phyloP scores from a whole-genome alignment of 2,797 vertebrate species.

The Paedocypris micromegethes region DNA sequence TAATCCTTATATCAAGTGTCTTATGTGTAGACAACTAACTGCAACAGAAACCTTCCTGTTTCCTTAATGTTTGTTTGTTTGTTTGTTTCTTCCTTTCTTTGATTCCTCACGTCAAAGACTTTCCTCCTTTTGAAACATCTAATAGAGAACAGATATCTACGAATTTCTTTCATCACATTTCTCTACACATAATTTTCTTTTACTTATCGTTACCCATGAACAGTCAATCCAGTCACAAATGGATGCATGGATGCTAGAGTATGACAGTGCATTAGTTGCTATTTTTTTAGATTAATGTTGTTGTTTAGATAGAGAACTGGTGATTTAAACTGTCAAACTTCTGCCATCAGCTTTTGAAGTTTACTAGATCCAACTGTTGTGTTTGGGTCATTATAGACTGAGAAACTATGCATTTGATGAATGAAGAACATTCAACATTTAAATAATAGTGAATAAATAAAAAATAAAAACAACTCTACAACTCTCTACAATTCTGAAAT shows the following conservation, averaged over 20 bases:
- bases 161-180: conserved; percentile 93
- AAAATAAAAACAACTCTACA: no score
- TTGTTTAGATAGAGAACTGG: conserved; percentile 52
- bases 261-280: neutral
- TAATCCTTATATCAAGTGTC: conserved; percentile 73
- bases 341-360: neutral
- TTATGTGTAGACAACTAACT: conserved; percentile 78
- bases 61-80: conserved; percentile 48
- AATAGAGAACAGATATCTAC: conserved; percentile 99
- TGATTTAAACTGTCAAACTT: conserved; percentile 43
- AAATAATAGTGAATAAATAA: no score
- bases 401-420: conserved; percentile 15
- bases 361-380: conserved; percentile 3
- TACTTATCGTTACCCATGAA: conserved; percentile 28
- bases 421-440: no score
- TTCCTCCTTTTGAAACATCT: conserved; percentile 86
- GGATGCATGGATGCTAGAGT: neutral
- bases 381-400: conserved; percentile 8
- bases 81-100: conserved; percentile 50
- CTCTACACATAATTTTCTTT: conserved; percentile 47
- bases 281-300: conserved; percentile 21
- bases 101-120: conserved; percentile 76
- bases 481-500: no score
- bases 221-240: neutral
- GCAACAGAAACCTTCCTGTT: conserved; percentile 71